These are phyloP conservation scores for Antrozous pallidus DNA, from an alignment of 2,797 vertebrate species.

Conservation along the genomic window DNA sequence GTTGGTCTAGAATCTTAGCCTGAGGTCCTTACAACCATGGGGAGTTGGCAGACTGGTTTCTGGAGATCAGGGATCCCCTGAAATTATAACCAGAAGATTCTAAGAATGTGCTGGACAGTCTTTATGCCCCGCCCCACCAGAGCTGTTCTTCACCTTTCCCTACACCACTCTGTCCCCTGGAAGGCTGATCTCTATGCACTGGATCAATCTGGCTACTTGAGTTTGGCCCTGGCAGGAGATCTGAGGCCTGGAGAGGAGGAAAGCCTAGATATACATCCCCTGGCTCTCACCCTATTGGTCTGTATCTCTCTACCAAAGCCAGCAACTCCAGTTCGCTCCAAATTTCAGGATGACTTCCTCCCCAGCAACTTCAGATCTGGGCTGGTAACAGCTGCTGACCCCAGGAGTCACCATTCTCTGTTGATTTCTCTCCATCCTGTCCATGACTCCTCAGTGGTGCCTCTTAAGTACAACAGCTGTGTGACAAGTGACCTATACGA, in stretches of 20 bases:
- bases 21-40: neutral
- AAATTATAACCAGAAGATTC: neutral
- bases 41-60: neutral
- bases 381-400: neutral
- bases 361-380: neutral
- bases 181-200: neutral
- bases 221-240: neutral
- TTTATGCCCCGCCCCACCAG: too few species aligned
- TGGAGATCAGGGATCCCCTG: neutral
- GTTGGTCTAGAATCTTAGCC: neutral
- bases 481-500: neutral
- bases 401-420: neutral
- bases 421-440: neutral
- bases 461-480: neutral
- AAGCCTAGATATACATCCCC: neutral
- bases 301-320: neutral
- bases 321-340: neutral
- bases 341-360: neutral
- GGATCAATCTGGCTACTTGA: neutral
- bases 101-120: neutral
- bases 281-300: neutral
- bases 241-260: neutral
- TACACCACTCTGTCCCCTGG: neutral
- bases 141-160: neutral
- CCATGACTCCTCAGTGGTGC: neutral